Percentiles rank a stretch among this genome's conserved stretches.
phyloP scores from a whole-genome alignment of 2,888 invertebrate genomes.

The Scrobipalpa costella region DNA sequence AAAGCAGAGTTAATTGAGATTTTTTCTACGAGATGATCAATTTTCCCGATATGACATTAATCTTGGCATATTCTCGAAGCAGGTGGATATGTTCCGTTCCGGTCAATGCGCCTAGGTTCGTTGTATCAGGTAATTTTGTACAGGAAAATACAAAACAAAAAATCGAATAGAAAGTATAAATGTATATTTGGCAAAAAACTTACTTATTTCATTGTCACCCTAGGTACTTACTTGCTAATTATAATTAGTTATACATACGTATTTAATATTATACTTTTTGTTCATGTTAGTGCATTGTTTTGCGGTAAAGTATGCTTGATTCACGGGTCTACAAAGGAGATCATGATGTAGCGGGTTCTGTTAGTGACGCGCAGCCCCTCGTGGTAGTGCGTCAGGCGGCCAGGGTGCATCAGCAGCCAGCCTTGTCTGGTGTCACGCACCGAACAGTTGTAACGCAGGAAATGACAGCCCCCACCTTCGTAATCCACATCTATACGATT shows the following conservation, averaged over 20 bases:
- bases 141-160: background rate
- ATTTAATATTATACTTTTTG: constrained; percentile 1
- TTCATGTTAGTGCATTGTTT: background rate
- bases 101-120: no score
- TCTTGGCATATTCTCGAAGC: no score
- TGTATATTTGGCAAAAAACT: constrained; percentile 15
- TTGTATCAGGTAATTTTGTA: no score
- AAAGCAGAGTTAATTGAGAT: no score
- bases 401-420: constrained; percentile 98
- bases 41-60: no score
- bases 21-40: no score
- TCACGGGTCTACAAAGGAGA: constrained; percentile 98
- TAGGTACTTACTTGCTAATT: background rate
- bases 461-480: constrained; percentile 96
- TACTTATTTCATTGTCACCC: no score
- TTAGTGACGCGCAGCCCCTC: constrained; percentile 94
- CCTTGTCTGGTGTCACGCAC: constrained; percentile 91
- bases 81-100: no score
- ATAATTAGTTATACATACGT: background rate
- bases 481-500: constrained; percentile 85
- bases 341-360: constrained; percentile 98
- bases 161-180: background rate
- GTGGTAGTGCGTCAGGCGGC: constrained; percentile 97
- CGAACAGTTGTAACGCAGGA: constrained; percentile 97
- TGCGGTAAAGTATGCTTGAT: background rate